Conservation (phyloP, 2,888 invertebrate genomes). For the Zaprionus lineosus region DNA sequence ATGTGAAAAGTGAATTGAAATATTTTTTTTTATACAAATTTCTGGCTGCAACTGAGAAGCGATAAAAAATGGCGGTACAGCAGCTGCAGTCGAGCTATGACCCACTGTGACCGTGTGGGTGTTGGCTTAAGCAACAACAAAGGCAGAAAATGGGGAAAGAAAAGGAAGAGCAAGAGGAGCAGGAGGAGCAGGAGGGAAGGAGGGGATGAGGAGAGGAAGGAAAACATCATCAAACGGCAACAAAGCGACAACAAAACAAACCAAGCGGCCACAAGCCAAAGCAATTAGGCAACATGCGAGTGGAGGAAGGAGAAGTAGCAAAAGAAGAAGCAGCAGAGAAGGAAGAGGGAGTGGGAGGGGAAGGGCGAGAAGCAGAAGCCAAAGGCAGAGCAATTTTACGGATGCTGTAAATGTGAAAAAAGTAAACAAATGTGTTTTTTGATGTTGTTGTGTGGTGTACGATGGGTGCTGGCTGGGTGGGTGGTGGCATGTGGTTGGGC, state of each 20-base stretch:
- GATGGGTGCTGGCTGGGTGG: no score
- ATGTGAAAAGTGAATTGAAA: no score
- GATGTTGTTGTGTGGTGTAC: no score
- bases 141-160: neutral
- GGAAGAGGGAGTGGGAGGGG: neutral
- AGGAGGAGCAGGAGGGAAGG: neutral
- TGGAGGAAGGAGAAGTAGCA: slow-evolving; percentile 5
- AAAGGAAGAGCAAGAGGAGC: neutral
- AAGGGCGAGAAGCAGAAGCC: neutral
- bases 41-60: neutral
- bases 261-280: slow-evolving; percentile 9
- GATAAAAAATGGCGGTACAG: neutral
- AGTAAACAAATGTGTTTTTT: no score
- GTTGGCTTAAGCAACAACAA: neutral
- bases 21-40: no score
- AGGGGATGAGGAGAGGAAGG: neutral
- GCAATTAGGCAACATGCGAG: slow-evolving; percentile 30
- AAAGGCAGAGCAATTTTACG: slow-evolving; percentile 1
- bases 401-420: neutral
- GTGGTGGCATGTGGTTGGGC: no score
- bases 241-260: slow-evolving; percentile 1
- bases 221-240: slow-evolving; percentile 5
- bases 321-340: neutral
- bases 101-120: neutral
- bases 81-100: neutral